Evolutionary conservation across 1,140 invertebrate species (phyloP).

Genomic region (Bacillus rossius): DNA sequence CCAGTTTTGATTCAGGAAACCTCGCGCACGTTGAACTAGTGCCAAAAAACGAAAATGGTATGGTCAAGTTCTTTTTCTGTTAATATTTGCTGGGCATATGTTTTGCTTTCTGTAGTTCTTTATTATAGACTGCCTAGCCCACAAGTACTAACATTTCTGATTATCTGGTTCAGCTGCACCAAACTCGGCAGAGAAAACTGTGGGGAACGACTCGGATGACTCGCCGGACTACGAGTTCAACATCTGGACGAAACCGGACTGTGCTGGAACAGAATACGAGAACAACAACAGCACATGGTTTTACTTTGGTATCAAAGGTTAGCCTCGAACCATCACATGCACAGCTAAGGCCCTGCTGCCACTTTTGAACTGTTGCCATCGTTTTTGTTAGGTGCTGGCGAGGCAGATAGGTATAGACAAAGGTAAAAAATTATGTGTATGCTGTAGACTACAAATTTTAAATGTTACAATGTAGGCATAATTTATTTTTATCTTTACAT

Average conservation of each 20-base stretch:
- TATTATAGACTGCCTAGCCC: too few species aligned
- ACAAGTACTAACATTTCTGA: too few species aligned
- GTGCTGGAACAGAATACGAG: conserved; percentile 80
- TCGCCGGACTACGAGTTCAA: conserved; percentile 76
- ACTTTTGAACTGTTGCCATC: not conserved
- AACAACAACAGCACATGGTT: conserved; percentile 93
- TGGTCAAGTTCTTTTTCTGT: too few species aligned
- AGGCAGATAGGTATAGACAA: not conserved
- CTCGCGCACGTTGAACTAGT: conserved; percentile 14
- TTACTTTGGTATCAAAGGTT: conserved; percentile 77
- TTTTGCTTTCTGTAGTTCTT: too few species aligned
- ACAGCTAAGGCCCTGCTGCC: not conserved
- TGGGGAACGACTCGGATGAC: conserved; percentile 32
- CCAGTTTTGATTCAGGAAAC: conserved; percentile 17
- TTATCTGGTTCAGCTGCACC: too few species aligned
- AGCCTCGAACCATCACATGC: not conserved
- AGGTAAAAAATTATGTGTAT: not conserved
- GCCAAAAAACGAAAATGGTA: conserved; percentile 8
- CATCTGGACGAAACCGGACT: conserved; percentile 87
- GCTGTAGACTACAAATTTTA: too few species aligned
- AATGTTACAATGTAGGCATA: not conserved
- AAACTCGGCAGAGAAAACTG: too few species aligned
- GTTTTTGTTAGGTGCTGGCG: not conserved
- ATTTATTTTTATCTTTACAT: too few species aligned
- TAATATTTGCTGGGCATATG: too few species aligned